phyloP scores from a whole-genome alignment of 2,888 invertebrate species.

The Ophonus ardosiacus region DNA sequence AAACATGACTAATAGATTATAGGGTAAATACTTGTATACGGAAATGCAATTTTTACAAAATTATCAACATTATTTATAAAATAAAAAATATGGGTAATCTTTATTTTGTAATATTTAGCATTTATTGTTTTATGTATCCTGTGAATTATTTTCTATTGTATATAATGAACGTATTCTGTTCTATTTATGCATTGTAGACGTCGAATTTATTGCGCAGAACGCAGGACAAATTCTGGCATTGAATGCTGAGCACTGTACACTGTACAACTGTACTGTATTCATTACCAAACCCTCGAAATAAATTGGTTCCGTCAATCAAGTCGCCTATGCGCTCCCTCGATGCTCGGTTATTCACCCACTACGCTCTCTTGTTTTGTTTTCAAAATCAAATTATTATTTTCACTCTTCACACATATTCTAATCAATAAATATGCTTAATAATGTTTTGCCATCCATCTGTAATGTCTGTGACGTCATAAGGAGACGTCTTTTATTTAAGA shows the following conservation, averaged over 20 bases:
- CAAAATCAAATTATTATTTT: neutral
- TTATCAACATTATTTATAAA: too few relatives aligned
- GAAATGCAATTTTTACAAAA: too few relatives aligned
- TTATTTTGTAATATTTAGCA: too few relatives aligned
- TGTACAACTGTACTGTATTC: neutral
- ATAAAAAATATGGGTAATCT: too few relatives aligned
- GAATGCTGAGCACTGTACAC: neutral
- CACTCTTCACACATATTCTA: neutral
- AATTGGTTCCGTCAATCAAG: slow-evolving; percentile 47
- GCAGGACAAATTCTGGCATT: neutral
- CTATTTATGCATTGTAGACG: neutral
- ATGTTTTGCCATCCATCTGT: neutral
- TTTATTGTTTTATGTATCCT: too few relatives aligned
- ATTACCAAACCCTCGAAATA: slow-evolving; percentile 29
- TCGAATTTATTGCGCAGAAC: neutral
- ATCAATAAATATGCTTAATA: neutral
- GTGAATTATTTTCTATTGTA: too few relatives aligned
- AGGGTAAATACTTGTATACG: too few relatives aligned
- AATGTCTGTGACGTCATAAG: neutral
- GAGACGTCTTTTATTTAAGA: too few relatives aligned
- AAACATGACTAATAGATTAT: too few relatives aligned
- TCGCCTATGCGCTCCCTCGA: neutral
- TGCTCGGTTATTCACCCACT: neutral
- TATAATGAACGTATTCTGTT: too few relatives aligned
- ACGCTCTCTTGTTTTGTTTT: neutral